A percentile compares a stretch with the other conserved stretches of the same genome.
Conservation (phyloP, 2,797 vertebrate genomes). For the Bucorvus abyssinicus region DNA sequence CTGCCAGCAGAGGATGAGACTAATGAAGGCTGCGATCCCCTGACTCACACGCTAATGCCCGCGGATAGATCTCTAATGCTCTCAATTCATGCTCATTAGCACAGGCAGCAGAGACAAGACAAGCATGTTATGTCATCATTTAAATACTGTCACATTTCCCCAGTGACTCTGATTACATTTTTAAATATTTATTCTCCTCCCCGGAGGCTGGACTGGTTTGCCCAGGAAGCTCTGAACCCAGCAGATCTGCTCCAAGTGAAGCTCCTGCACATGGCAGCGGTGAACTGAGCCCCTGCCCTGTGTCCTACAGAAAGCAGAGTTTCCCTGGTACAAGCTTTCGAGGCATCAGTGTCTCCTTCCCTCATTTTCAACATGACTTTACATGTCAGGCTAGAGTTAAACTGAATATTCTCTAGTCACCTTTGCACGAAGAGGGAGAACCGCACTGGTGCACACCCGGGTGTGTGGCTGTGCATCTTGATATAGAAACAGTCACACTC, state of each 20-base stretch:
- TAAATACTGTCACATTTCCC: conserved; percentile 52
- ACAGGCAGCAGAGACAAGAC: conserved; percentile 26
- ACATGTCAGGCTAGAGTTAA: not conserved
- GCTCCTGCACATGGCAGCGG: accelerated
- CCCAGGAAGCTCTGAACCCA: not conserved
- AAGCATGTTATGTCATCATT: not conserved
- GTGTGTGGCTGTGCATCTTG: not conserved
- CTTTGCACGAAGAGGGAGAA: not conserved
- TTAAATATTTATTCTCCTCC: conserved; percentile 51
- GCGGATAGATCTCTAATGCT: conserved; percentile 28
- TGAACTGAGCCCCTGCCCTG: not conserved
- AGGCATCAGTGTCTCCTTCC: not conserved
- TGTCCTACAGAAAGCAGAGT: not conserved
- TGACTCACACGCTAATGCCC: not conserved
- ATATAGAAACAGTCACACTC: not conserved
- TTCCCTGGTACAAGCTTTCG: not conserved
- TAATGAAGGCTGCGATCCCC: not conserved
- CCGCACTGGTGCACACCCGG: accelerated
- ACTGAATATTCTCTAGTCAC: not conserved
- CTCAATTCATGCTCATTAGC: conserved; percentile 48
- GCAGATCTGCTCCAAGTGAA: not conserved
- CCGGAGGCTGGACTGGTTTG: not conserved
- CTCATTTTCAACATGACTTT: not conserved
- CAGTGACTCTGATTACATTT: conserved; percentile 33
- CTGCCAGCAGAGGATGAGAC: not conserved